phyloP scores from a whole-genome alignment of 2,113 vertebrate species.

The Prunella himalayana region DNA sequence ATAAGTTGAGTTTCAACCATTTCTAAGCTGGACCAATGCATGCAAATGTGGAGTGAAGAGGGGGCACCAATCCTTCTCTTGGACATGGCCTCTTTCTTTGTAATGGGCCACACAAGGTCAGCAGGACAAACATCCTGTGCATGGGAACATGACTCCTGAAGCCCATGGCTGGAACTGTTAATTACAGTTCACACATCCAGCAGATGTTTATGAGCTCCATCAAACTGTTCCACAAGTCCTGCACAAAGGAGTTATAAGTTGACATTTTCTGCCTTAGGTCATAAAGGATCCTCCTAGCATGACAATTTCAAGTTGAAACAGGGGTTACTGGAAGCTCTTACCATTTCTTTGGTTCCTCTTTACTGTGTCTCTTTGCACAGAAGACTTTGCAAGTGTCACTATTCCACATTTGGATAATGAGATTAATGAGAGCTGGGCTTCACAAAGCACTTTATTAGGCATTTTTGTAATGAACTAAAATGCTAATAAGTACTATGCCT shows the following conservation, averaged over 20 bases:
- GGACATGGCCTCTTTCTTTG: neutral
- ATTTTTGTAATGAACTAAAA: neutral
- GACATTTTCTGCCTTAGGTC: neutral
- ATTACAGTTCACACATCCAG: neutral
- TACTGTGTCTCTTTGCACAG: neutral
- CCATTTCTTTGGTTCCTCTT: neutral
- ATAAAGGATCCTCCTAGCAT: neutral
- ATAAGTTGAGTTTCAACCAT: neutral
- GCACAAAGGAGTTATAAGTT: neutral
- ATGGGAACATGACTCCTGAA: neutral
- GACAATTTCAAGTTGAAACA: neutral
- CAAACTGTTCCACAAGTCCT: neutral
- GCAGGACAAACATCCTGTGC: neutral
- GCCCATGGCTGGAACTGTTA: neutral
- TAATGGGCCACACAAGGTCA: neutral
- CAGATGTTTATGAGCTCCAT: neutral
- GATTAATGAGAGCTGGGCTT: neutral
- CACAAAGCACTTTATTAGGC: neutral
- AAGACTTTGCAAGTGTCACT: neutral
- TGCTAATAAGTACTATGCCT: neutral
- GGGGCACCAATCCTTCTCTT: neutral
- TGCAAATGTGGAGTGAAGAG: neutral
- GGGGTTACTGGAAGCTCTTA: neutral
- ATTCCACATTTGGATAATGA: neutral
- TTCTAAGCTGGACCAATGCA: neutral